Conservation (phyloP, 2,113 vertebrate species). For the Neotoma lepida region DNA sequence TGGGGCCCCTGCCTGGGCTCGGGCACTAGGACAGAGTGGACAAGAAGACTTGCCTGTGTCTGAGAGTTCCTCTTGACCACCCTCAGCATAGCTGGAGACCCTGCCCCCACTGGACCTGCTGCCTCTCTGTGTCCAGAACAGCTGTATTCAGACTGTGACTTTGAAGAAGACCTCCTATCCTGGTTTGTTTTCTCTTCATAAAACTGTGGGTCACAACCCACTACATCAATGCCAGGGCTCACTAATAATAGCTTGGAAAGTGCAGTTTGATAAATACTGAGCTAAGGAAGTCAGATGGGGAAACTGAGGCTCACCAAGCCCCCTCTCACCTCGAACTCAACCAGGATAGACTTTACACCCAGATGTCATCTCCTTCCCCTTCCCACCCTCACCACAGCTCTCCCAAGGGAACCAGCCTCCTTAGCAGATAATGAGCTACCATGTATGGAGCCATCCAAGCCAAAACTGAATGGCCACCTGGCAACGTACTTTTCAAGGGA, state of each 20-base stretch:
- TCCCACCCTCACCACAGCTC: background rate
- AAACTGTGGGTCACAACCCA: background rate
- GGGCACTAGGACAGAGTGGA: background rate
- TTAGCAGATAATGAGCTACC: background rate
- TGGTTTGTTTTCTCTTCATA: background rate
- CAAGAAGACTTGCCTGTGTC: conserved; percentile 58
- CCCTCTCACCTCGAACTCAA: background rate
- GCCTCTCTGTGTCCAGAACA: background rate
- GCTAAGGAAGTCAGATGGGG: conserved; percentile 29
- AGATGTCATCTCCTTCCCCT: fast-evolving
- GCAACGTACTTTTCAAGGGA: background rate
- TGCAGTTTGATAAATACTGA: background rate
- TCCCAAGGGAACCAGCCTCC: background rate
- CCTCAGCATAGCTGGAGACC: conserved; percentile 23
- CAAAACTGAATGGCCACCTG: background rate
- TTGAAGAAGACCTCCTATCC: background rate
- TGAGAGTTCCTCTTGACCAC: conserved; percentile 61
- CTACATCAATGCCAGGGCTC: background rate
- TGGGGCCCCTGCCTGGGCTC: conserved; percentile 44
- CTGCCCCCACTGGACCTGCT: background rate
- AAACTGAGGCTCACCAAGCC: conserved; percentile 7
- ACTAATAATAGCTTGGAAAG: background rate
- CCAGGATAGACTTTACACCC: background rate
- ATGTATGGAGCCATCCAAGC: background rate
- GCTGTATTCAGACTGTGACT: background rate